These are phyloP conservation scores for Strix uralensis DNA, from an alignment of 2,113 vertebrate genomes.

Conservation along the genomic window DNA sequence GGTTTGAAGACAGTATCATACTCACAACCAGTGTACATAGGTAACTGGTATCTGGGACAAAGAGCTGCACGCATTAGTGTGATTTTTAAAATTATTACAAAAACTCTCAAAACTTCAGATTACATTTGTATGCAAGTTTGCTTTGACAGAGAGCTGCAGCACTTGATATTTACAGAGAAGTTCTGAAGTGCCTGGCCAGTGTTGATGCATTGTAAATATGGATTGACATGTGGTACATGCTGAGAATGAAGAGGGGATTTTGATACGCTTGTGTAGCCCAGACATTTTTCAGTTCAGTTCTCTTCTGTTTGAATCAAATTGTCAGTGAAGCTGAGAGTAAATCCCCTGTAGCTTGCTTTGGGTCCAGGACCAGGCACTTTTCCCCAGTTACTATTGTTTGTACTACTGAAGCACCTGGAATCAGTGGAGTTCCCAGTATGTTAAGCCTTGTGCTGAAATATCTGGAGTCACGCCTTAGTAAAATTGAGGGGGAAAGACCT, in stretches of 20 bases:
- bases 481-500: background rate
- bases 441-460: background rate
- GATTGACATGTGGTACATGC: background rate
- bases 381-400: background rate
- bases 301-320: background rate
- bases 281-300: background rate
- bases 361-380: background rate
- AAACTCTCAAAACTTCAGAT: background rate
- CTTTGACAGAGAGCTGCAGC: background rate
- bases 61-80: background rate
- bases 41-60: background rate
- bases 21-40: rapidly evolving
- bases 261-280: background rate
- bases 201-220: background rate
- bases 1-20: background rate
- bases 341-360: background rate
- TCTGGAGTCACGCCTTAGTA: background rate
- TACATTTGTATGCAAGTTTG: background rate
- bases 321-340: background rate
- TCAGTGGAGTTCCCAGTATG: background rate
- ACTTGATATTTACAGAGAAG: background rate
- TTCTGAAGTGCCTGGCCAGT: background rate
- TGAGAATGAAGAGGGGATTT: background rate
- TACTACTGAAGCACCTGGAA: background rate
- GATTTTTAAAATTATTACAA: background rate